phyloP scores from a whole-genome alignment of 2,888 invertebrate species.

The Andrena camellia region DNA sequence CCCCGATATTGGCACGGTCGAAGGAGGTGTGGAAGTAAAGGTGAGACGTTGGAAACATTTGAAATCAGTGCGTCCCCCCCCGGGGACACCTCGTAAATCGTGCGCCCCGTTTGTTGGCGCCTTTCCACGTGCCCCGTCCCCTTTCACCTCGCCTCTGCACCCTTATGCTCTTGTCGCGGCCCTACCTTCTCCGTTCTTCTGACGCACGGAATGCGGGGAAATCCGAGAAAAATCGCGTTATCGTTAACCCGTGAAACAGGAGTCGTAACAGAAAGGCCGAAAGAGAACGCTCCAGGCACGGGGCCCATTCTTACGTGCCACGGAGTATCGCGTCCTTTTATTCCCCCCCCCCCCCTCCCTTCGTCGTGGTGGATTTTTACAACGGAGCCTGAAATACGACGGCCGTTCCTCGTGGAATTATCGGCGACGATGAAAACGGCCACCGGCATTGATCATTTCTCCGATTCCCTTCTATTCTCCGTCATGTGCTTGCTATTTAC shows the following conservation, averaged over 20 bases:
- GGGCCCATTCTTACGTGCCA: not conserved
- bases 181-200: slow-evolving; percentile 3
- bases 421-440: slow-evolving; percentile 23
- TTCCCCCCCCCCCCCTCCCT: not conserved
- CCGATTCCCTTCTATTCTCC: not conserved
- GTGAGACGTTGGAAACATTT: slow-evolving; percentile 70
- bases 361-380: slow-evolving; percentile 17
- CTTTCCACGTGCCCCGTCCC: slow-evolving; percentile 61
- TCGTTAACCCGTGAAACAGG: slow-evolving; percentile 70
- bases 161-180: slow-evolving; percentile 19
- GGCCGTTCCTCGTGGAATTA: slow-evolving; percentile 26
- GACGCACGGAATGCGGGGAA: slow-evolving; percentile 59
- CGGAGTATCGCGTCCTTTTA: slow-evolving; percentile 35
- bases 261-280: slow-evolving; percentile 37
- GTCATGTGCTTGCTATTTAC: not conserved
- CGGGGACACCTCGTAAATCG: slow-evolving; percentile 75
- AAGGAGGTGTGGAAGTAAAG: slow-evolving; percentile 32
- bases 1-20: slow-evolving; percentile 57
- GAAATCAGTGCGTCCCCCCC: slow-evolving; percentile 75
- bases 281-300: slow-evolving; percentile 18
- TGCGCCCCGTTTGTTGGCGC: slow-evolving; percentile 69
- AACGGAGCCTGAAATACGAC: slow-evolving; percentile 24
- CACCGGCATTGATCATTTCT: slow-evolving; percentile 15
- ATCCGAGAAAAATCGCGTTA: slow-evolving; percentile 73
- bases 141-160: slow-evolving; percentile 15